Percentiles rank a stretch among this genome's conserved stretches.
Conservation (phyloP, 1,140 invertebrate species). For the Idris sp. region DNA sequence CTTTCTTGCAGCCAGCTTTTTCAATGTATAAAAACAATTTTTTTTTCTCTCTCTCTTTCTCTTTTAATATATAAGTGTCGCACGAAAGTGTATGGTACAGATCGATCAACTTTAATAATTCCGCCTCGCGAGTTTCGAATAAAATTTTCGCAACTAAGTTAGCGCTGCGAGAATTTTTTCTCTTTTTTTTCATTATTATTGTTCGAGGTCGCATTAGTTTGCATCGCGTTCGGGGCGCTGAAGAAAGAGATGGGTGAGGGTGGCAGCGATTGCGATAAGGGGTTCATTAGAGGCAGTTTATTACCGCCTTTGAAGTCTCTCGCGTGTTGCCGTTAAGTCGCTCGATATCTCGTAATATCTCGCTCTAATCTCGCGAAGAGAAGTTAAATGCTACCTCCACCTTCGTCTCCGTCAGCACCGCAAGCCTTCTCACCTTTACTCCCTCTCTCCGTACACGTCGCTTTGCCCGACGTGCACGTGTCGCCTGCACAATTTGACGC, state of each 20-base stretch:
- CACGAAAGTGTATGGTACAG: slow-evolving; percentile 40
- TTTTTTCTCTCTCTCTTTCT: too few species aligned
- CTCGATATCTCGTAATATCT: slow-evolving; percentile 80
- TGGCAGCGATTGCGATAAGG: slow-evolving; percentile 77
- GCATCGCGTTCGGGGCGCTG: slow-evolving; percentile 48
- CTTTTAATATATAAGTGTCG: too few species aligned
- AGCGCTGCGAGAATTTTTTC: slow-evolving; percentile 9
- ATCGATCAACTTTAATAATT: slow-evolving; percentile 59
- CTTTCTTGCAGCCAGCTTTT: too few species aligned
- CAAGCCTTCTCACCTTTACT: slow-evolving; percentile 66
- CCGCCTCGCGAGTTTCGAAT: slow-evolving; percentile 55
- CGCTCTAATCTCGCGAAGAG: slow-evolving; percentile 78
- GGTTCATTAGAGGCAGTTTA: slow-evolving; percentile 79
- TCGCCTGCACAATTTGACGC: slow-evolving; percentile 72
- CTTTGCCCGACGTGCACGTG: slow-evolving; percentile 60
- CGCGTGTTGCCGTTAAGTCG: slow-evolving; percentile 79
- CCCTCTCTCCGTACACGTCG: slow-evolving; percentile 54
- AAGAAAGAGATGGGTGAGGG: slow-evolving; percentile 58
- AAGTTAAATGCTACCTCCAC: slow-evolving; percentile 78
- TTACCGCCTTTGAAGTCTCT: slow-evolving; percentile 79
- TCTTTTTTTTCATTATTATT: slow-evolving; percentile 40
- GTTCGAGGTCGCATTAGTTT: slow-evolving; percentile 37
- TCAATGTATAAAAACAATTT: too few species aligned
- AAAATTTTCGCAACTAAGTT: slow-evolving; percentile 32
- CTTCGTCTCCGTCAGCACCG: slow-evolving; percentile 57